These are phyloP conservation scores for Semicossyphus pulcher DNA, from an alignment of 2,113 vertebrate genomes.

Conservation along the genomic window DNA sequence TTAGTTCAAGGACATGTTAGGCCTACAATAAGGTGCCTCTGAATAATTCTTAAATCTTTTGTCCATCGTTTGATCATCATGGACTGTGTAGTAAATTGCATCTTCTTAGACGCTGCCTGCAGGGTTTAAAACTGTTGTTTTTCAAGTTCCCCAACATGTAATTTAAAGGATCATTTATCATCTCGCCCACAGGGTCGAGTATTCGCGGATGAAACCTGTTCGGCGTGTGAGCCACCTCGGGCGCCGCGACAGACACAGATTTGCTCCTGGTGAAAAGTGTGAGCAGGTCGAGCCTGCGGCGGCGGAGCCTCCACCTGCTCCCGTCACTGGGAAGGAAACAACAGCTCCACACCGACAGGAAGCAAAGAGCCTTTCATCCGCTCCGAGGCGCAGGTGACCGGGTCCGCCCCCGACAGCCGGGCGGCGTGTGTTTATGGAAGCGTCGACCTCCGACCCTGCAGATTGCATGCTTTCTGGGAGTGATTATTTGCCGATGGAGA, in stretches of 20 bases:
- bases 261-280: slow-evolving; percentile 27
- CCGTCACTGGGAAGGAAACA: not conserved
- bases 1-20: not conserved
- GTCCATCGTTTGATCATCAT: too few species aligned
- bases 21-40: not conserved
- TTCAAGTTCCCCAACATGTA: not conserved
- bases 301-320: slow-evolving; percentile 23
- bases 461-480: slow-evolving; percentile 70
- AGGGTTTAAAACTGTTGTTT: not conserved
- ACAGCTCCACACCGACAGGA: not conserved
- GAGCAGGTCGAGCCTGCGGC: slow-evolving; percentile 18
- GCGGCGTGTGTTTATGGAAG: slow-evolving; percentile 54
- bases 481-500: slow-evolving; percentile 67
- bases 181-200: not conserved
- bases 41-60: too few species aligned
- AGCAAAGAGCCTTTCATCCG: slow-evolving; percentile 20
- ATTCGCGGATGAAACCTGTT: slow-evolving; percentile 17
- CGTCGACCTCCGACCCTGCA: slow-evolving; percentile 55
- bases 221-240: not conserved
- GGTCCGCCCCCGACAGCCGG: slow-evolving; percentile 30
- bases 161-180: slow-evolving; percentile 42
- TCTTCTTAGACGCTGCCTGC: not conserved
- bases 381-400: slow-evolving; percentile 17
- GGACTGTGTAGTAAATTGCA: not conserved
- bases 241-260: slow-evolving; percentile 12